phyloP scores from a whole-genome alignment of 1,140 invertebrate species.

The Diorhabda sublineata region DNA sequence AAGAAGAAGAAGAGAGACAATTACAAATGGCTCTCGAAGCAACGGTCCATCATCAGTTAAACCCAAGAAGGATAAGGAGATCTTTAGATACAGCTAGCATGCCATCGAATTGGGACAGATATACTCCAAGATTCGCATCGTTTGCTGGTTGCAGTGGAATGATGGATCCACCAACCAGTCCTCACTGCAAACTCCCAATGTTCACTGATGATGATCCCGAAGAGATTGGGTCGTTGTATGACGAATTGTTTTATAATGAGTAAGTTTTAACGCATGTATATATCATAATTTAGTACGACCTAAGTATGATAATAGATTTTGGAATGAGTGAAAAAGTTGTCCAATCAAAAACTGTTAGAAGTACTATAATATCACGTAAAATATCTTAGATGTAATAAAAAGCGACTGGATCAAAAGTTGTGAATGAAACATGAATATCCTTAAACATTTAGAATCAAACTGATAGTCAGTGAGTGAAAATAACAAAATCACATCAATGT shows the following conservation, averaged over 20 bases:
- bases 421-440: no score
- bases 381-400: no score
- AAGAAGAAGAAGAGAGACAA: conserved; percentile 68
- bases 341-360: no score
- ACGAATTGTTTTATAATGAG: conserved; percentile 43
- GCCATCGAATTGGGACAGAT: conserved; percentile 49
- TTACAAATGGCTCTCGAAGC: conserved; percentile 67
- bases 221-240: conserved; percentile 37
- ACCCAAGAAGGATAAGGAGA: conserved; percentile 51
- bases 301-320: no score
- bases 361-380: no score
- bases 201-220: conserved; percentile 44
- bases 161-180: conserved; percentile 57
- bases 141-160: conserved; percentile 67
- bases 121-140: conserved; percentile 59
- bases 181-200: conserved; percentile 39
- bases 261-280: conserved; percentile 17
- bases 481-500: no score
- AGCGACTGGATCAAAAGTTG: no score
- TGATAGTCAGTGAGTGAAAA: no score
- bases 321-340: no score
- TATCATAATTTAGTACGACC: no score
- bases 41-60: conserved; percentile 56
- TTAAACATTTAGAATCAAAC: no score
- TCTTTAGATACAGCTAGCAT: conserved; percentile 50